A percentile compares a stretch with the other conserved stretches of the same genome.
phyloP scores from a whole-genome alignment of 2,797 vertebrate species.

The Myiotriccus ornatus region DNA sequence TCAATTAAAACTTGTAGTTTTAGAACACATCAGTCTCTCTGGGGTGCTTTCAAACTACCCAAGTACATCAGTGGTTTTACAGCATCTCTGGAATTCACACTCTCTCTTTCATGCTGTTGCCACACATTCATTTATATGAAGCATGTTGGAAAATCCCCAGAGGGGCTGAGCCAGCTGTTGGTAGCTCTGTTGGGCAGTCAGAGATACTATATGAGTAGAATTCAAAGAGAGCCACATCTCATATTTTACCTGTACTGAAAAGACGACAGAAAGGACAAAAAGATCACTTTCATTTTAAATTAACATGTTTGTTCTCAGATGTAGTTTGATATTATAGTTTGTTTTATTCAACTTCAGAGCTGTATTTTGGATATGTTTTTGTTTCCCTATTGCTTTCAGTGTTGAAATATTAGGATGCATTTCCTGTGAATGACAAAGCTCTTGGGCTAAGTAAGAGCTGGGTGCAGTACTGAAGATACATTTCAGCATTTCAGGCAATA shows the following conservation, averaged over 20 bases:
- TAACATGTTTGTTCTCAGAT: background rate
- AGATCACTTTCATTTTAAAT: background rate
- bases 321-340: background rate
- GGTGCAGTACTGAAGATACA: background rate
- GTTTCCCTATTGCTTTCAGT: slow-evolving; percentile 2
- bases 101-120: background rate
- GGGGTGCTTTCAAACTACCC: background rate
- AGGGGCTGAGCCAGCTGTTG: background rate
- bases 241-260: background rate
- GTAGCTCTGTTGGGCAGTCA: background rate
- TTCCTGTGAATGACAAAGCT: slow-evolving; percentile 37
- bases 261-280: background rate
- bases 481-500: slow-evolving; percentile 13
- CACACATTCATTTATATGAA: background rate
- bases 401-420: slow-evolving; percentile 19
- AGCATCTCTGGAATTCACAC: slow-evolving; percentile 15
- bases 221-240: background rate
- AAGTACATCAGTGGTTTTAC: background rate
- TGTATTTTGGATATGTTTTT: background rate
- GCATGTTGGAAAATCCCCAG: background rate
- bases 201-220: background rate
- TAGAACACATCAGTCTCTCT: background rate
- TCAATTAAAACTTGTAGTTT: background rate
- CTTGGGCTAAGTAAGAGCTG: background rate
- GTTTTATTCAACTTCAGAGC: slow-evolving; percentile 10